A percentile compares a stretch with the other conserved stretches of the same genome.
Conservation (phyloP, 2,888 invertebrate species). For the Tigriopus californicus region DNA sequence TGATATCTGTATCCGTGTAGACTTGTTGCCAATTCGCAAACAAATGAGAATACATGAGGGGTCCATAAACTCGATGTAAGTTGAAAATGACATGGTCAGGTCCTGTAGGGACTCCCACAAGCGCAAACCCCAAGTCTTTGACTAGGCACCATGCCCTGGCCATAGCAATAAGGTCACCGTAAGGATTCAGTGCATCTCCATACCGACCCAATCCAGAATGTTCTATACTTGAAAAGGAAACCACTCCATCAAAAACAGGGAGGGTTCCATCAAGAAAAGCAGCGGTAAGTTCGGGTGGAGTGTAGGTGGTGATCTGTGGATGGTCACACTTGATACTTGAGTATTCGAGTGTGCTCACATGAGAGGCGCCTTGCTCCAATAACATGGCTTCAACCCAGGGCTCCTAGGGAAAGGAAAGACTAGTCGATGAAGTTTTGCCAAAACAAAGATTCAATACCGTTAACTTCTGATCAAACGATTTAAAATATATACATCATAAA, state of each 20-base stretch:
- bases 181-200: slow-evolving; percentile 8
- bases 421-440: too few species aligned
- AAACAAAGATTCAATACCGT: too few species aligned
- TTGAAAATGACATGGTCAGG: not conserved
- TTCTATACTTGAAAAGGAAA: slow-evolving; percentile 1
- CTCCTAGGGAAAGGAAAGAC: too few species aligned
- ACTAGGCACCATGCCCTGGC: slow-evolving; percentile 4
- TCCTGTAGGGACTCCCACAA: slow-evolving; percentile 6
- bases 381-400: not conserved
- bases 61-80: slow-evolving; percentile 2
- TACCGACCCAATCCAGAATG: slow-evolving; percentile 10
- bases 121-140: not conserved
- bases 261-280: not conserved
- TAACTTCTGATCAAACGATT: too few species aligned
- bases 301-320: not conserved
- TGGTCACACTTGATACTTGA: not conserved
- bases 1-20: not conserved
- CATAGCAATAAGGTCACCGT: slow-evolving; percentile 5
- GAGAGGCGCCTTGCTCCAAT: not conserved
- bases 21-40: slow-evolving; percentile 7
- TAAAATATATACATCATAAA: too few species aligned
- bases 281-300: not conserved
- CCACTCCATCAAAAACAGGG: not conserved
- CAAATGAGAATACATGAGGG: slow-evolving; percentile 1
- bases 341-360: not conserved